A percentile compares a stretch with the other conserved stretches of the same genome.
Conservation (phyloP, 2,113 vertebrate genomes). For the Fregetta grallaria region DNA sequence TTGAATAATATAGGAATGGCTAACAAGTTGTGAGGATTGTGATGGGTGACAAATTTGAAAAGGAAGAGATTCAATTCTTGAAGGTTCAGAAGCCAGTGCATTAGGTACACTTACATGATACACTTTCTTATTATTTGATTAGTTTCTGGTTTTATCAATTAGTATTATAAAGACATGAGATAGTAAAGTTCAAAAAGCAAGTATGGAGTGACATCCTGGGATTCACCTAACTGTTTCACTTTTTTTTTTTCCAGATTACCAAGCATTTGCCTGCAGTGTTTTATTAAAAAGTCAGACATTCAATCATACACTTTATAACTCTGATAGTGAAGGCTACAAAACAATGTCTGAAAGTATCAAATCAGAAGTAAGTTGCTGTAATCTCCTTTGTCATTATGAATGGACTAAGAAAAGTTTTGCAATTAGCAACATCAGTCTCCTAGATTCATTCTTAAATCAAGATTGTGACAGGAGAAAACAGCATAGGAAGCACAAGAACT, state of each 20-base stretch:
- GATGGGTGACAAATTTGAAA: background rate
- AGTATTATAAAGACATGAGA: background rate
- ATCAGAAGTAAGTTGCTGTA: slow-evolving; percentile 24
- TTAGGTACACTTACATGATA: background rate
- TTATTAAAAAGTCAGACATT: background rate
- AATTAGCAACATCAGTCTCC: background rate
- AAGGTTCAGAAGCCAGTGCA: background rate
- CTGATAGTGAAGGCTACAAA: background rate
- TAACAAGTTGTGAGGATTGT: background rate
- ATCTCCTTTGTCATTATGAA: background rate
- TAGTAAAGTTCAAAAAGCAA: background rate
- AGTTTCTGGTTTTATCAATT: background rate
- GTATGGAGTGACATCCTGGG: background rate
- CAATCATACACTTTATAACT: background rate
- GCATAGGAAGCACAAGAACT: background rate
- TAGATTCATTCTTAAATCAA: background rate
- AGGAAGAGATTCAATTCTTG: background rate
- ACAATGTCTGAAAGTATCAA: background rate
- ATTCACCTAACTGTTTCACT: background rate
- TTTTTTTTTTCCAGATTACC: background rate
- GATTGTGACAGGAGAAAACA: background rate
- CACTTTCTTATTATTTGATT: background rate
- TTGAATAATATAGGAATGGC: background rate
- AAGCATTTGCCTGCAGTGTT: background rate
- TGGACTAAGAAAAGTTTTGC: background rate